Base-by-base conservation (phyloP, 2,888 invertebrate species). In the Tubiluchus corallicola region DNA sequence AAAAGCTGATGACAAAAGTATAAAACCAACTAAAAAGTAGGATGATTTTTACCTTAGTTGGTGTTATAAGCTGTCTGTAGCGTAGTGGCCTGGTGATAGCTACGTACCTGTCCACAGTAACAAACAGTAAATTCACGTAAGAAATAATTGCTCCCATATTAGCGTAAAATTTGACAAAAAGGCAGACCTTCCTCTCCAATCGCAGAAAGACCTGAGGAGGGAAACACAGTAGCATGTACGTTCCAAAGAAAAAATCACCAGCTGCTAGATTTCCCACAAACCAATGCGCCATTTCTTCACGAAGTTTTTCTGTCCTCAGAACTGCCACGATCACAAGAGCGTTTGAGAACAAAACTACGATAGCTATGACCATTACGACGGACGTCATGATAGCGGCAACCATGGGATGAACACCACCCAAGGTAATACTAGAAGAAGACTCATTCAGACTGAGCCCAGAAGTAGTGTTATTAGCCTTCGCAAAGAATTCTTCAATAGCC, bases 81-180 rank as follows among this genome's bases (percentile, higher is more conserved):
- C n/a, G 29, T n/a, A 29, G 9, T n/a, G 29, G 29, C 29, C 29
- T 9, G 29, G 29, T 29, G 29, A 29, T n/a, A n/a, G 29, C 29
- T n/a, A 29, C 9, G 29, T 29, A 29, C 9, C 29, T 9, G 29
- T 29, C 29, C 29, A 29, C 29, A n/a, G 29, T 29, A n/a, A 29
- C n/a, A 9, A 29, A n/a, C 29, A 29, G 29, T n/a, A 29, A n/a
- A n/a, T 29, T 29, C 29, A n/a, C n/a, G 29, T 29, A 29, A n/a
- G 29, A 29, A n/a, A 29, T 29, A 9, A 9, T 29, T 9, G 9
- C 29, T 9, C 9, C 9, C 9, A 29, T 9, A n/a, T 29, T 29
- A 9, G n/a, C n/a, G 9, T 9, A 9, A n/a, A 29, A 29, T n/a
- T 9, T 9, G 9, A 29, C n/a, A n/a, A 29, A 29, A n/a, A 29